Conservation (phyloP, 2,888 invertebrate genomes). For the Pristionchus maxplancki region DNA sequence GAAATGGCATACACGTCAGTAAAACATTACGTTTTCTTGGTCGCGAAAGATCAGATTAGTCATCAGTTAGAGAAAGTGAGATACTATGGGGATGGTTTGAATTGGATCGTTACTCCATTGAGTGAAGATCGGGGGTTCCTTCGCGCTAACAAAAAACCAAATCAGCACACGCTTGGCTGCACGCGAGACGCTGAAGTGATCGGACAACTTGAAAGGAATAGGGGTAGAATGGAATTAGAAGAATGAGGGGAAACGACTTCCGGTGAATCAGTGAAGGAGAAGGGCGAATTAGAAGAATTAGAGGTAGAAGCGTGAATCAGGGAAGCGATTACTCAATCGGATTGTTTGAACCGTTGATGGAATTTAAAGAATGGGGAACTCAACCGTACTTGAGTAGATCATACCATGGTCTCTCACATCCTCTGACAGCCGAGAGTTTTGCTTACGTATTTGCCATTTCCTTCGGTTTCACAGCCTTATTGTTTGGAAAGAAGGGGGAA, state of each 20-base stretch:
- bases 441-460: too few species aligned
- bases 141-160: neutral
- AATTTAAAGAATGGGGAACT: too few species aligned
- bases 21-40: neutral
- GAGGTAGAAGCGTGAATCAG: neutral
- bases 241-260: constrained; percentile 20
- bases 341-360: too few species aligned
- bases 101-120: too few species aligned
- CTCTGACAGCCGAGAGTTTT: too few species aligned
- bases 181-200: constrained; percentile 18
- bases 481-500: too few species aligned
- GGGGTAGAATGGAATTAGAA: constrained; percentile 18
- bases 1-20: too few species aligned
- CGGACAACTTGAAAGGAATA: constrained; percentile 12
- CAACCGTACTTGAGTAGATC: too few species aligned
- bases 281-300: neutral
- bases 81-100: neutral
- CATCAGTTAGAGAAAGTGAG: neutral
- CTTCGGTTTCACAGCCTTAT: too few species aligned
- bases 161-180: neutral
- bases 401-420: too few species aligned
- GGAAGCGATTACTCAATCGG: neutral
- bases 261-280: neutral
- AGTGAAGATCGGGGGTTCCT: neutral
- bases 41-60: neutral